Conservation (phyloP, 2,888 invertebrate species). For the Halictus quadricinctus region DNA sequence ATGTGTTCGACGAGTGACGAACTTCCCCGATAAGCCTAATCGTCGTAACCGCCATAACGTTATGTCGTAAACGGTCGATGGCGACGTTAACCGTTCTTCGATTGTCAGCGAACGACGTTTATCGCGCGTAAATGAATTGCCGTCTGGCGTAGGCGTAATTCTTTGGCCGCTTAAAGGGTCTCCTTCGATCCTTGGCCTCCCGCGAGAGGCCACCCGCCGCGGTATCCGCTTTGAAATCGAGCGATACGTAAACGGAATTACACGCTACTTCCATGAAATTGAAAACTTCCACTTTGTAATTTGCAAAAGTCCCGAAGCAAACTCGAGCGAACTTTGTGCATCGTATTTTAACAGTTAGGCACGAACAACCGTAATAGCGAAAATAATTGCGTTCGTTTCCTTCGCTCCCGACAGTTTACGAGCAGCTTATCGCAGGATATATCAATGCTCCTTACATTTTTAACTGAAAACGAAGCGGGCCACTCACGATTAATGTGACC, state of each 20-base stretch:
- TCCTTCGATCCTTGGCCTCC: neutral
- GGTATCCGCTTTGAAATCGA: conserved; percentile 32
- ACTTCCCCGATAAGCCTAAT: neutral
- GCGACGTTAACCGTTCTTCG: conserved; percentile 40
- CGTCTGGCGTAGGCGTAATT: conserved; percentile 20
- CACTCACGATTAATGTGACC: neutral
- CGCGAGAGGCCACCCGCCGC: neutral
- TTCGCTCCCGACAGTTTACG: conserved; percentile 13
- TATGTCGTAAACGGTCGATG: conserved; percentile 41
- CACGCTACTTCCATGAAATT: conserved; percentile 28
- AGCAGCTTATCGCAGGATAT: conserved; percentile 20
- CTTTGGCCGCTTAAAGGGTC: neutral
- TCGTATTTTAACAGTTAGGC: conserved; percentile 33
- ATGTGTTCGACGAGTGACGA: neutral
- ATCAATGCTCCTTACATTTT: conserved; percentile 6
- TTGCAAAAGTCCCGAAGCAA: conserved; percentile 24
- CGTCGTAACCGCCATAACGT: neutral
- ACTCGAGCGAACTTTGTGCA: conserved; percentile 12
- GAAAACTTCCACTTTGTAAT: conserved; percentile 31
- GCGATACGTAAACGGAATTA: conserved; percentile 31
- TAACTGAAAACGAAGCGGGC: neutral
- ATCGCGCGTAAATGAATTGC: conserved; percentile 43
- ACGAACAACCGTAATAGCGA: conserved; percentile 27
- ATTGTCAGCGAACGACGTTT: conserved; percentile 29
- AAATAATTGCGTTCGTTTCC: conserved; percentile 37